These are phyloP conservation scores for Flexamia atlantica DNA, from an alignment of 2,888 invertebrate genomes.

Conservation along the genomic window DNA sequence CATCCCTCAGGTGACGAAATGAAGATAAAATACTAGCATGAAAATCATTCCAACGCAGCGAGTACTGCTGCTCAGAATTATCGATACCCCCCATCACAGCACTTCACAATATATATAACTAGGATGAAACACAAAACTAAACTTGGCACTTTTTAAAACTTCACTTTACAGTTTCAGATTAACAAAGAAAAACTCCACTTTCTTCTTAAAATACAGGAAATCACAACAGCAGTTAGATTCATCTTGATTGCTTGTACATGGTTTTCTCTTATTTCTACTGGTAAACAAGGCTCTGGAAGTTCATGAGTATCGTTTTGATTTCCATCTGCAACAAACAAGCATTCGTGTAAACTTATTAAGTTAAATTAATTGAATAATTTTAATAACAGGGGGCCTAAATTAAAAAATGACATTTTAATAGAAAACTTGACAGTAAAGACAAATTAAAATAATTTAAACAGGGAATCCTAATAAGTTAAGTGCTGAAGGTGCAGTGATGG, in stretches of 20 bases:
- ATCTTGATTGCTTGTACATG: constrained; percentile 52
- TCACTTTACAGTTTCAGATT: constrained; percentile 43
- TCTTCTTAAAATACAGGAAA: constrained; percentile 18
- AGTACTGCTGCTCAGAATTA: constrained; percentile 89
- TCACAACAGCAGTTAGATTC: constrained; percentile 31
- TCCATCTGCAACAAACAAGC: constrained; percentile 49
- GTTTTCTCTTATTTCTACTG: not conserved
- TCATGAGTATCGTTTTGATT: constrained; percentile 6
- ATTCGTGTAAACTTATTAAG: no score
- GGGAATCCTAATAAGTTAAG: no score
- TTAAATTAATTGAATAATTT: no score
- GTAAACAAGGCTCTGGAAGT: constrained; percentile 27
- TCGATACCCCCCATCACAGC: constrained; percentile 71
- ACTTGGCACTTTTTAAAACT: constrained; percentile 51
- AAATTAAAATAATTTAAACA: no score
- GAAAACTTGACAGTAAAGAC: no score
- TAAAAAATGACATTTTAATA: no score
- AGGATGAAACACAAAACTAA: constrained; percentile 42
- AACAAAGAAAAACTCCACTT: constrained; percentile 31
- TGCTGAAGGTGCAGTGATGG: no score
- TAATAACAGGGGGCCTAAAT: no score
- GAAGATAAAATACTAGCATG: constrained; percentile 94
- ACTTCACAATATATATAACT: constrained; percentile 63
- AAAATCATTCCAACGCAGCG: constrained; percentile 96
- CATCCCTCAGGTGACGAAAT: constrained; percentile 91